These are phyloP conservation scores for Neosalanx taihuensis DNA, from an alignment of 2,797 vertebrate genomes.

Conservation along the genomic window DNA sequence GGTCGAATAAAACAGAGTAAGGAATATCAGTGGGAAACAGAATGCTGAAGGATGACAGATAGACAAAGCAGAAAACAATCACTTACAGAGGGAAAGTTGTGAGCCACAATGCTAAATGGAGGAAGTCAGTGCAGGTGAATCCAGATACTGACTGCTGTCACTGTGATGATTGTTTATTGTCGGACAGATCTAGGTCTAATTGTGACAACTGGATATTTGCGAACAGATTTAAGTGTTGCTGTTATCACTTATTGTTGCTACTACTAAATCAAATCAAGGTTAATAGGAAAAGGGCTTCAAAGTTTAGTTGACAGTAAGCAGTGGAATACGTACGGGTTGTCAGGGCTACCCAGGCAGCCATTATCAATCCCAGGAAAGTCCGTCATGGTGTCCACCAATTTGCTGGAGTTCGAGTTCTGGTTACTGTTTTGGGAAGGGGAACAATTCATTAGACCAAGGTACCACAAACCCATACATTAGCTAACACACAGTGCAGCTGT, in stretches of 20 bases:
- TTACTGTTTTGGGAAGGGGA: constrained; percentile 68
- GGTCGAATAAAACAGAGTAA: constrained; percentile 23
- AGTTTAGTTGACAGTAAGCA: too few species aligned
- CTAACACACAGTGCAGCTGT: not conserved
- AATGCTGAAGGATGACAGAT: constrained; percentile 19
- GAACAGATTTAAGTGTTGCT: not conserved
- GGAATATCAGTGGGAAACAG: constrained; percentile 15
- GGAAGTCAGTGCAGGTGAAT: not conserved
- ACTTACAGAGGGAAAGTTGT: not conserved
- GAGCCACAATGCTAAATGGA: not conserved
- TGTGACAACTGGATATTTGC: not conserved
- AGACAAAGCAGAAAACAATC: not conserved
- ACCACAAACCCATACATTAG: not conserved
- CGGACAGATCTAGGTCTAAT: not conserved
- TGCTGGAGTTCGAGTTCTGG: constrained; percentile 73
- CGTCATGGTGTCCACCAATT: constrained; percentile 79
- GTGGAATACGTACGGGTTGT: constrained; percentile 66
- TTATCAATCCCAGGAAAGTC: constrained; percentile 89
- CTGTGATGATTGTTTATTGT: not conserved
- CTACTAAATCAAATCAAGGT: not conserved
- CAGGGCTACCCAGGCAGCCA: constrained; percentile 71
- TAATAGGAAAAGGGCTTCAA: not conserved
- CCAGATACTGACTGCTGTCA: not conserved
- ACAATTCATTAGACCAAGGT: not conserved
- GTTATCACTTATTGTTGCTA: not conserved